Percentiles rank a stretch among this genome's conserved stretches.
Conservation (phyloP, 2,113 vertebrate species). For the Cephalopholis sonnerati region DNA sequence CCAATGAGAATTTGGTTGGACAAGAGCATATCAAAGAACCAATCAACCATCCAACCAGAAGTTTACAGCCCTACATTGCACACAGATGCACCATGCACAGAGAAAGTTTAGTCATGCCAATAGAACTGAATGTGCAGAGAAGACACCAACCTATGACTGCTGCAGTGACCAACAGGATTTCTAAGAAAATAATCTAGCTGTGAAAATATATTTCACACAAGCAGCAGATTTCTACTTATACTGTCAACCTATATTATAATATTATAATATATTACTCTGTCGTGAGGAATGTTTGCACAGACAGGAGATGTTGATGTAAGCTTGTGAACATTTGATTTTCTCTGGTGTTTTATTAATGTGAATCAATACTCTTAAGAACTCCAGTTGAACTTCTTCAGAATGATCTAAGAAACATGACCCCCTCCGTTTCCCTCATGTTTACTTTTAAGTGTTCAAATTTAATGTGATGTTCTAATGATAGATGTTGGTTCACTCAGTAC, state of each 20-base stretch:
- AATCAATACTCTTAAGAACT: background rate
- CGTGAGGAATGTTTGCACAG: rapidly evolving
- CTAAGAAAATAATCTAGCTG: background rate
- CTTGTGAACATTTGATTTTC: background rate
- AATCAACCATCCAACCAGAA: no score
- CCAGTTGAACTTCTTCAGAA: background rate
- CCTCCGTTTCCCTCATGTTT: background rate
- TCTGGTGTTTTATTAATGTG: background rate
- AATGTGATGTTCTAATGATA: background rate
- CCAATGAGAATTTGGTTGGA: no score
- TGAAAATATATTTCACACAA: no score
- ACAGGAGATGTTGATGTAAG: background rate
- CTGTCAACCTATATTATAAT: background rate
- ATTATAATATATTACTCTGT: background rate
- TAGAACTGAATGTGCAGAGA: background rate
- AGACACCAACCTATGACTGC: background rate
- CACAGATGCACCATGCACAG: background rate
- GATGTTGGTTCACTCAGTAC: background rate
- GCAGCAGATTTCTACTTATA: no score
- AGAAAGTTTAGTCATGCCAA: background rate
- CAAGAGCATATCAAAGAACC: no score
- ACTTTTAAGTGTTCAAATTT: background rate
- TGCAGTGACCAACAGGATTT: background rate
- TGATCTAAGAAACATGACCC: background rate
- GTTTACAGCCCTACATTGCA: no score